Base-by-base conservation (phyloP, 2,888 invertebrate species). In the Apotomis turbidana region DNA sequence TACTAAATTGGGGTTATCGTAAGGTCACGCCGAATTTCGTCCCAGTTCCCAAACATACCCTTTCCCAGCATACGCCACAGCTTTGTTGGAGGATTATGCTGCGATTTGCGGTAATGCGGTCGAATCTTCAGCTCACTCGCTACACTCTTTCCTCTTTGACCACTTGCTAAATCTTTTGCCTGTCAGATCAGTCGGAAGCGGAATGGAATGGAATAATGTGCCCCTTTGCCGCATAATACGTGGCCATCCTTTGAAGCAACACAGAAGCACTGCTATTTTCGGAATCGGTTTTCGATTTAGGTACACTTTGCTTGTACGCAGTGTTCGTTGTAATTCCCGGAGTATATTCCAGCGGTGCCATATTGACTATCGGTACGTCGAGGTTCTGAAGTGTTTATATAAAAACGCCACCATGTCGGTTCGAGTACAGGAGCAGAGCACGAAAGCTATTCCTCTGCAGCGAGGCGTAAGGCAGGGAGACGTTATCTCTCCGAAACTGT, bases 81-180 rank as follows among this genome's bases (percentile, higher is more conserved):
- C 84, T 87, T 87, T 85, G 81, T 82, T 82, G 83, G 76, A 81
- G 68, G 88, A 90, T 90, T 87, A 89, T 83, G 79, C 83, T 80
- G 81, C 85, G 83, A 87, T 87, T 88, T 86, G 88, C 81, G 85
- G 87, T 88, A 86, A 87, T 85, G 85, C 83, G 86, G 86, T 83
- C 78, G 76, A 75, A 82, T 85, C 80, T 83, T 80, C 81, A 80
- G 76, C 77, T 76, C 71, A 64, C 72, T 74, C 58, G 62, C 69
- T 75, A 80, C 70, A 68, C 81, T 84, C 82, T 86, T 84, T 85
- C 76, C 81, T 81, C 79, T 84, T 80, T 83, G 83, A 82, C 86
- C 85, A 85, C 79, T 86, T 83, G 83, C 82, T 86, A 86, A 87
- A 88, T 86, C 84, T 85, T 83, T 86, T 82, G 79, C 78, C 83